These are phyloP conservation scores for Aleadryas rufinucha DNA, from an alignment of 2,113 vertebrate species.

Conservation along the genomic window DNA sequence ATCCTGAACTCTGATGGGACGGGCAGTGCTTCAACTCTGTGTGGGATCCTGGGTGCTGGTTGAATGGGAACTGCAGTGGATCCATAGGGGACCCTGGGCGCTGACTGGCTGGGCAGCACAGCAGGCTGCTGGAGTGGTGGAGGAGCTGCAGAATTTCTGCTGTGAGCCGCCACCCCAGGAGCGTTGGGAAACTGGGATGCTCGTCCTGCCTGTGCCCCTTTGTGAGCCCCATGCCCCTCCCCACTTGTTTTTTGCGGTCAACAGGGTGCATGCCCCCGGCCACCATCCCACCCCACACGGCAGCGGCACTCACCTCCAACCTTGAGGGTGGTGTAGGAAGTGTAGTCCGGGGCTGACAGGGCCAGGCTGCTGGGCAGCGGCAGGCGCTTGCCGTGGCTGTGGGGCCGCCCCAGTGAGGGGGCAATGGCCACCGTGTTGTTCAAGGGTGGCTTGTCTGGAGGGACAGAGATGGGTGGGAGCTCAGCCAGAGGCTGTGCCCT, in stretches of 20 bases:
- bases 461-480: neutral
- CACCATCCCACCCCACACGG: fast-evolving
- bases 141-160: neutral
- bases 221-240: neutral
- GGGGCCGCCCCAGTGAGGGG: conserved; percentile 25
- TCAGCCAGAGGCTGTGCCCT: neutral
- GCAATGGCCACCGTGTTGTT: conserved; percentile 37
- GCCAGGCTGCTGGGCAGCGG: conserved; percentile 31
- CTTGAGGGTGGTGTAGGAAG: conserved; percentile 67
- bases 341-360: conserved; percentile 40
- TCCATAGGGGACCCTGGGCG: fast-evolving
- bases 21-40: neutral
- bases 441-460: conserved; percentile 69
- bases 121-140: no score
- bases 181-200: neutral
- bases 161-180: fast-evolving
- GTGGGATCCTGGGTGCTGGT: neutral
- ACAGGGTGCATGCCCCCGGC: fast-evolving
- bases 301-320: conserved; percentile 64
- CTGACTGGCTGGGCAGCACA: neutral
- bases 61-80: neutral
- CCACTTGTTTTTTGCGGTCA: fast-evolving
- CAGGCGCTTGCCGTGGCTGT: conserved; percentile 40
- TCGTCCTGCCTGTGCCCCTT: neutral
- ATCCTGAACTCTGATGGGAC: neutral